Percentiles rank a stretch among this genome's conserved stretches.
phyloP scores from a whole-genome alignment of 1,140 invertebrate species.

The Pinna nobilis region DNA sequence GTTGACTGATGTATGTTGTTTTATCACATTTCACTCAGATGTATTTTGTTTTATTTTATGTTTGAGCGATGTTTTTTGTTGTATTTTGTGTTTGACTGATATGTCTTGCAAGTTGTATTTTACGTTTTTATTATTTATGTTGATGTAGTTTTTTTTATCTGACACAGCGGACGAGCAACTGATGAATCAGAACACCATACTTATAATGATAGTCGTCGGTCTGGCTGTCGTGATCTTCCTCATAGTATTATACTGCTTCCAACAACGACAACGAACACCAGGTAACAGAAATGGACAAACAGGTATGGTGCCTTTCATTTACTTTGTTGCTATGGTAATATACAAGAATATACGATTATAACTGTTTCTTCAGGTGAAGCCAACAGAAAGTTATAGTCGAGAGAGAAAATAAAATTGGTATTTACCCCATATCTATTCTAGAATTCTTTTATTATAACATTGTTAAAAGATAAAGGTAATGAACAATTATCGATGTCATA shows the following conservation, averaged over 20 bases:
- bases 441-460: too few species aligned
- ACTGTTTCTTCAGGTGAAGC: background rate
- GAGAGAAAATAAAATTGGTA: too few species aligned
- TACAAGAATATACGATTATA: too few species aligned
- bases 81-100: background rate
- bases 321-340: background rate
- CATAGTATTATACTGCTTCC: conserved; percentile 64
- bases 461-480: too few species aligned
- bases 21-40: too few species aligned
- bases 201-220: conserved; percentile 67
- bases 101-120: background rate
- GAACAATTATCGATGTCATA: too few species aligned
- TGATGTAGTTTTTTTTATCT: background rate
- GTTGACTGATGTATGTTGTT: too few species aligned
- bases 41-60: too few species aligned
- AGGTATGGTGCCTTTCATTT: background rate
- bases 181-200: conserved; percentile 65
- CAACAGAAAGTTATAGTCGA: too few species aligned
- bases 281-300: background rate
- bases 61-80: too few species aligned
- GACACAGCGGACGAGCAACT: conserved; percentile 58
- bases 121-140: background rate
- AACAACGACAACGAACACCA: conserved; percentile 52
- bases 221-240: conserved; percentile 65
- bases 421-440: too few species aligned